Base-by-base conservation (phyloP, 2,113 vertebrate genomes). In the Panthera leo region DNA sequence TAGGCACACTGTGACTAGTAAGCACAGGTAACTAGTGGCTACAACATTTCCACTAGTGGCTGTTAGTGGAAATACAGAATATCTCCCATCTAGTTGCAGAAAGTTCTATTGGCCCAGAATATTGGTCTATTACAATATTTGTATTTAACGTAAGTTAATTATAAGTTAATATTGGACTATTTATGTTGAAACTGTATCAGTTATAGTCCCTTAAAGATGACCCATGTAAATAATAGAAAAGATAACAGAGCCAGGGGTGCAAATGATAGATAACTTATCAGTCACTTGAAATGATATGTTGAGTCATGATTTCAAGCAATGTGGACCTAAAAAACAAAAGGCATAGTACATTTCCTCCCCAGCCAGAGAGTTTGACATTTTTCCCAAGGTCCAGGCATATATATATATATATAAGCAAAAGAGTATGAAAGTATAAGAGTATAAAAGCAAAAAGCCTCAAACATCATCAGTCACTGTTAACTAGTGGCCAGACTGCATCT, bases 161-260 rank as follows among this genome's bases (percentile, higher is more conserved):
- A 61, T 61, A 61, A 61, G 58, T 23, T 61, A 23, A 51, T 51
- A 51, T 18, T 65, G 14, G 75, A 84, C 68, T 91, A 4, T 68
- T 82, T 45, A 83, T 4, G 3, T 6, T 87, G 83, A 76, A 94
- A 84, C 58, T 36, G 27, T 94, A 29, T 86, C 63, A 42, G 29
- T 73, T 67, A 13, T 23, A 73, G 48, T 95, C 25, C 36, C 79
- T 80, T 95, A 86, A 92, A 92, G 45, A 68, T 61, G 34, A 73
- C 61, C 11, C 19, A 48, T 31, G 36, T 92, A 89, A 96, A 94
- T 63, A 91, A 65, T 14, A 97, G 78, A 75, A 95, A 55, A 31
- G 65, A 70, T 89, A 48, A 39, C 29, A 84, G 85, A 78, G 70
- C 61, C 51, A 70, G 12, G 15, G 29, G 36, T 85, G 19, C 68